Percentiles rank a stretch among this genome's conserved stretches.
phyloP scores from a whole-genome alignment of 2,888 invertebrate genomes.

The Pyrrhia umbra region DNA sequence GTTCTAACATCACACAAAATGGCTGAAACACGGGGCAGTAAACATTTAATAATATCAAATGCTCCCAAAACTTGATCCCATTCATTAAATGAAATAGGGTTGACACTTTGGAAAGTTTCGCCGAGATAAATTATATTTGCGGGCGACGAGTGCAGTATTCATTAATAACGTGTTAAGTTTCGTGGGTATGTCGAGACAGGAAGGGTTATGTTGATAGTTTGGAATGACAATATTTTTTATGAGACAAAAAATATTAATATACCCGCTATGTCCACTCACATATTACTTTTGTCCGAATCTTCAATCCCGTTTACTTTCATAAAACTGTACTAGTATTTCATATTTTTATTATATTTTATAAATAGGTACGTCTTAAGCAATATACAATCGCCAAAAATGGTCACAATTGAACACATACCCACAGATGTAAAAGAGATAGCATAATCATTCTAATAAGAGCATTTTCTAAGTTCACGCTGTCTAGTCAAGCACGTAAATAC shows the following conservation, averaged over 20 bases:
- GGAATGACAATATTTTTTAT: constrained; percentile 26
- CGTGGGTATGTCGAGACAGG: constrained; percentile 26
- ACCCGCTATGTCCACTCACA: not conserved
- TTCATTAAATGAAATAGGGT: constrained; percentile 77
- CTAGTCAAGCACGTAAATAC: not conserved
- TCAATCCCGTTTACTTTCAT: too few species aligned
- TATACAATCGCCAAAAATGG: too few species aligned
- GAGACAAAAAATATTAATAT: constrained; percentile 10
- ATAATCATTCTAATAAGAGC: too few species aligned
- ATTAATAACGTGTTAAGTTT: constrained; percentile 63
- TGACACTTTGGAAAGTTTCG: constrained; percentile 73
- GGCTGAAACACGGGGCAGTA: constrained; percentile 35
- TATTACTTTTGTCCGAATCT: too few species aligned
- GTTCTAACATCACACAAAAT: constrained; percentile 41
- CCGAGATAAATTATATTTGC: constrained; percentile 65
- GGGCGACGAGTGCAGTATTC: constrained; percentile 59
- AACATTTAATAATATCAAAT: constrained; percentile 55
- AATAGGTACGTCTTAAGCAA: too few species aligned
- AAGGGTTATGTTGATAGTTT: constrained; percentile 40
- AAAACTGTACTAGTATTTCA: too few species aligned
- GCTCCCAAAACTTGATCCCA: constrained; percentile 61
- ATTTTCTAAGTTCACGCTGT: not conserved
- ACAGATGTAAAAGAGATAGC: too few species aligned
- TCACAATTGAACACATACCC: too few species aligned
- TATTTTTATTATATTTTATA: too few species aligned